These are phyloP conservation scores for Athalia rosae DNA, from an alignment of 2,888 invertebrate genomes.

Conservation along the genomic window DNA sequence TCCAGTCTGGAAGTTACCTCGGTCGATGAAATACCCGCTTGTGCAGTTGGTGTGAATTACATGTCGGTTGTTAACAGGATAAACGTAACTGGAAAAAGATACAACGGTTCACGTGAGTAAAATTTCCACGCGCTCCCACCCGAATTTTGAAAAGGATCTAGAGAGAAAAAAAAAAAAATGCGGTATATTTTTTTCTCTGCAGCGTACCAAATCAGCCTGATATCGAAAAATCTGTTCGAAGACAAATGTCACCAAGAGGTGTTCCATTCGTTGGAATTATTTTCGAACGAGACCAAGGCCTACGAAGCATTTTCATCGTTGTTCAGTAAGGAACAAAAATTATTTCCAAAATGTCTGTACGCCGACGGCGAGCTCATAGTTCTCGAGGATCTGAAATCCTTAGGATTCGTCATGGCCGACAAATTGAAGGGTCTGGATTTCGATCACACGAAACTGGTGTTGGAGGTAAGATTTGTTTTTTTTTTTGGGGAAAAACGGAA, in stretches of 20 bases:
- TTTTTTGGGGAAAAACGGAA: not conserved
- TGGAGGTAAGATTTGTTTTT: slow-evolving; percentile 22
- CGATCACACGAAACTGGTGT: slow-evolving; percentile 28
- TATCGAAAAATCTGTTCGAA: slow-evolving; percentile 4
- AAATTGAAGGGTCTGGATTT: slow-evolving; percentile 44
- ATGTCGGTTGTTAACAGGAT: slow-evolving; percentile 26
- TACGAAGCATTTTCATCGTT: slow-evolving; percentile 19
- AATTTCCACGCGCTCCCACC: not conserved
- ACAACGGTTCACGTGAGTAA: slow-evolving; percentile 5
- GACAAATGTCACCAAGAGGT: slow-evolving; percentile 15
- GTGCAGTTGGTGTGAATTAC: not conserved
- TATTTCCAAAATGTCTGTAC: slow-evolving; percentile 21
- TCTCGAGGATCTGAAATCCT: slow-evolving; percentile 44
- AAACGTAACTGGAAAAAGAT: not conserved
- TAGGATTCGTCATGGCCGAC: slow-evolving; percentile 45
- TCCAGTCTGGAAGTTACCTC: not conserved
- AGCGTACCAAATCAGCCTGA: slow-evolving; percentile 26
- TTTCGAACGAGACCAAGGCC: slow-evolving; percentile 18
- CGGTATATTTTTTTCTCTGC: not conserved
- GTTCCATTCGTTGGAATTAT: slow-evolving; percentile 12
- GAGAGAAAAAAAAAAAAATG: not conserved
- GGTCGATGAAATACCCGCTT: slow-evolving; percentile 16
- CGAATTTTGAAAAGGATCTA: not conserved
- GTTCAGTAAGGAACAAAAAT: slow-evolving; percentile 7
- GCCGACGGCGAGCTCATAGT: not conserved